Evolutionary conservation across 2,888 invertebrate genomes (phyloP).

Genomic region (Gonocerus acuteangulatus): DNA sequence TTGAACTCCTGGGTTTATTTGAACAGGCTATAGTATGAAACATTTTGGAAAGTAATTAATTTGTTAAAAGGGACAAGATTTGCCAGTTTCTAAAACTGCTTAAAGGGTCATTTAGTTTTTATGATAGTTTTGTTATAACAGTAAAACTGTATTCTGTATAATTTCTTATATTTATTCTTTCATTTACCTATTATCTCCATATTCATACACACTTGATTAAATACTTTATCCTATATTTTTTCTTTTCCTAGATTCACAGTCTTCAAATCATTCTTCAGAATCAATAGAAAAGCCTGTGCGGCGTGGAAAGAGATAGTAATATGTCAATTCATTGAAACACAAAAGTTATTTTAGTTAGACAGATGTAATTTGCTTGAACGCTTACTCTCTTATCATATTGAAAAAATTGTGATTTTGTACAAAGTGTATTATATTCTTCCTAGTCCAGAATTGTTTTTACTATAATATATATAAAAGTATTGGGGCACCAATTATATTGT

Average conservation of each 20-base stretch:
- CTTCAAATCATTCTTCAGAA: slow-evolving; percentile 37
- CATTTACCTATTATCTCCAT: no score
- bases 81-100: no score
- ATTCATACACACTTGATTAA: no score
- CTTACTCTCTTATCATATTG: background rate
- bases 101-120: no score
- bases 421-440: slow-evolving; percentile 24
- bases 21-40: no score
- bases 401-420: slow-evolving; percentile 10
- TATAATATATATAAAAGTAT: background rate
- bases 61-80: no score
- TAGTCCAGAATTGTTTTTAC: slow-evolving; percentile 17
- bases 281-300: slow-evolving; percentile 28
- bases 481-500: background rate
- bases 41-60: no score
- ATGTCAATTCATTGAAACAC: background rate
- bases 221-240: slow-evolving; percentile 5
- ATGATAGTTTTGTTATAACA: no score
- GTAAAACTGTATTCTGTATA: no score
- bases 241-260: slow-evolving; percentile 34
- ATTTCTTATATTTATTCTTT: no score
- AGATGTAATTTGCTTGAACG: background rate
- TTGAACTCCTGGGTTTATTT: no score
- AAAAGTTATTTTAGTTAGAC: no score
- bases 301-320: slow-evolving; percentile 36